Evolutionary conservation across 2,888 invertebrate species (phyloP), one percentile per base, ranked within the genome.

Genomic region (Apamea anceps): DNA sequence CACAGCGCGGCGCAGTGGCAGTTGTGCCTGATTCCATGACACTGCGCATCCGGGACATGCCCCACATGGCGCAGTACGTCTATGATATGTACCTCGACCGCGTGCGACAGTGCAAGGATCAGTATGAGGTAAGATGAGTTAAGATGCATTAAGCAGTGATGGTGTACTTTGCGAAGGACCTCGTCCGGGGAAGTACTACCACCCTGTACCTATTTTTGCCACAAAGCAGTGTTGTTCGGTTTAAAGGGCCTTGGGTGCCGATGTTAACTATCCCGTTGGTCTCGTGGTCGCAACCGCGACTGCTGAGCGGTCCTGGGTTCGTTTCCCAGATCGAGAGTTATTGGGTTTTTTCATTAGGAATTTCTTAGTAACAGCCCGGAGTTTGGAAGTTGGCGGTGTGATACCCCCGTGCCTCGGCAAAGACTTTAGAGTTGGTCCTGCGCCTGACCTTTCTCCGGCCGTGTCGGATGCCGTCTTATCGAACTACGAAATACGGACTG

Each of bases 31-130:
- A 92, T 0, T 92, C 91, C 70, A 94, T 96, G 48, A 96, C 97
- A 10, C 96, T 98, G 91, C 96, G 98, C 65, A 98, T 98, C 32
- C 97, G 98, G 84, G 98, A 99, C 94, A 99, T 99, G 99, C 98
- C 99, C 2, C 98, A 99, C 92, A 99, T 99, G 98, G 99, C 99
- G 1, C 98, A 99, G 92, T 99, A 99, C 95, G 99, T 99, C 0
- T 99, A 99, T 95, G 98, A 99, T 91, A 98, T 99, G 96, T 99
- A 99, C 94, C 97, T 98, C 92, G 97, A 98, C 75, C 98, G 98
- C 91, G 98, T 99, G 75, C 97, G 98, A 79, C 96, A 97, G 65
- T 91, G 90, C 79, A 87, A 90, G 79, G 86, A 86, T 15, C 89
- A 91, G 42, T 91, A 91, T 80, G 85, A 91, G 89, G 91, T 91